A percentile compares a stretch with the other conserved stretches of the same genome.
Evolutionary conservation across 2,797 vertebrate genomes (phyloP).

Genomic region (Vespertilio murinus): DNA sequence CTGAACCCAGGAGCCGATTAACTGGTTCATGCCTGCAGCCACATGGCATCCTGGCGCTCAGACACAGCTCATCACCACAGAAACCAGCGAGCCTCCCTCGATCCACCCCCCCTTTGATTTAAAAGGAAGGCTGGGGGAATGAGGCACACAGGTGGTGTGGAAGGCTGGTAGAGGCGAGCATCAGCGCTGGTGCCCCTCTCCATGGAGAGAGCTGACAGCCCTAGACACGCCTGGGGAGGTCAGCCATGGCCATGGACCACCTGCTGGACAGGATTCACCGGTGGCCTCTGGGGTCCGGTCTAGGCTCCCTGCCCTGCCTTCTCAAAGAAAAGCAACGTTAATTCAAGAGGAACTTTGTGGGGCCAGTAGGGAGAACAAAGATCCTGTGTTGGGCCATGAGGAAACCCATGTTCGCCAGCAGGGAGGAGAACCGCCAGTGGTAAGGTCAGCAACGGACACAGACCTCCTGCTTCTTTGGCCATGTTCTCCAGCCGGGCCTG

Average conservation of each 20-base stretch:
- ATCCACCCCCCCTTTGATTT: not conserved
- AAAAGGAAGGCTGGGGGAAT: slow-evolving; percentile 28
- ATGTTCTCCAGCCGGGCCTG: not conserved
- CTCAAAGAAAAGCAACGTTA: not conserved
- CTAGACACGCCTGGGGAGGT: not conserved
- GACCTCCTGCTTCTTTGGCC: not conserved
- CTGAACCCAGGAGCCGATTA: slow-evolving; percentile 48
- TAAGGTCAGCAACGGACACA: not conserved
- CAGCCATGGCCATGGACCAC: not conserved
- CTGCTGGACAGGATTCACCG: not conserved
- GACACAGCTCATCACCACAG: not conserved
- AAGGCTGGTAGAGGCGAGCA: slow-evolving; percentile 1
- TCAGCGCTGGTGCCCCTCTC: not conserved
- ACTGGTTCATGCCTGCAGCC: slow-evolving; percentile 43
- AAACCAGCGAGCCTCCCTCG: not conserved
- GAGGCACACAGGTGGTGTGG: slow-evolving; percentile 31
- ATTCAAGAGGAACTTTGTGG: not conserved
- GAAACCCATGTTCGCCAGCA: too few relatives aligned
- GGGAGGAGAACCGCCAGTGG: not conserved
- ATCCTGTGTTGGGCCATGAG: too few relatives aligned
- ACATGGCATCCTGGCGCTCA: not conserved
- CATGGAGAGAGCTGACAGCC: not conserved
- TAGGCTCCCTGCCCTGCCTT: not conserved
- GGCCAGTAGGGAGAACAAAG: not conserved
- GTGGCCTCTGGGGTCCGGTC: not conserved